Evolutionary conservation across 2,797 vertebrate genomes (phyloP).

Genomic region (Semaprochilodus insignis): DNA sequence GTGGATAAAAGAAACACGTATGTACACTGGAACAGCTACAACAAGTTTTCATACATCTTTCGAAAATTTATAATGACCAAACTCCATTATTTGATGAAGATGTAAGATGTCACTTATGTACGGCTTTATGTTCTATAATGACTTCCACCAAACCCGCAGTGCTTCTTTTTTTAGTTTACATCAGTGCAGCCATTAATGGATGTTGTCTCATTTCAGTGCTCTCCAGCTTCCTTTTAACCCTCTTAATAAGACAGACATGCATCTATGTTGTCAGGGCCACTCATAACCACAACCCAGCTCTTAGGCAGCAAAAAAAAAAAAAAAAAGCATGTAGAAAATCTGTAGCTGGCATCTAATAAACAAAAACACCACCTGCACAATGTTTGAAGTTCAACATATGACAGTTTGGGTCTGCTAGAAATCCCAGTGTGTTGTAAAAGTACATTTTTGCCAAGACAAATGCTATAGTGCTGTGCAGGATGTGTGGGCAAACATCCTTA

Average conservation of each 20-base stretch:
- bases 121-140: background rate
- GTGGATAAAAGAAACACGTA: background rate
- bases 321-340: background rate
- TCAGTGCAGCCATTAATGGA: constrained; percentile 7
- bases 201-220: background rate
- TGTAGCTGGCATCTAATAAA: constrained; percentile 26
- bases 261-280: constrained; percentile 30
- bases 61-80: background rate
- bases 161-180: background rate
- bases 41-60: background rate
- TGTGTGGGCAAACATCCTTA: background rate
- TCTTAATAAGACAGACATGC: constrained; percentile 20
- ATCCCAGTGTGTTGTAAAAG: background rate
- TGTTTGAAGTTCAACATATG: constrained; percentile 40
- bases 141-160: background rate
- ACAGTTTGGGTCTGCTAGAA: background rate
- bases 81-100: background rate
- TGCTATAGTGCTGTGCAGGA: background rate
- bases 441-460: background rate
- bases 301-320: background rate
- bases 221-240: constrained; percentile 16
- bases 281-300: constrained; percentile 20
- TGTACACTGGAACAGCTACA: background rate
- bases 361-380: constrained; percentile 40
- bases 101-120: background rate